Percentiles rank a stretch among this genome's conserved stretches.
Evolutionary conservation across 2,113 vertebrate genomes (phyloP).

Genomic region (Pterophyllum scalare): DNA sequence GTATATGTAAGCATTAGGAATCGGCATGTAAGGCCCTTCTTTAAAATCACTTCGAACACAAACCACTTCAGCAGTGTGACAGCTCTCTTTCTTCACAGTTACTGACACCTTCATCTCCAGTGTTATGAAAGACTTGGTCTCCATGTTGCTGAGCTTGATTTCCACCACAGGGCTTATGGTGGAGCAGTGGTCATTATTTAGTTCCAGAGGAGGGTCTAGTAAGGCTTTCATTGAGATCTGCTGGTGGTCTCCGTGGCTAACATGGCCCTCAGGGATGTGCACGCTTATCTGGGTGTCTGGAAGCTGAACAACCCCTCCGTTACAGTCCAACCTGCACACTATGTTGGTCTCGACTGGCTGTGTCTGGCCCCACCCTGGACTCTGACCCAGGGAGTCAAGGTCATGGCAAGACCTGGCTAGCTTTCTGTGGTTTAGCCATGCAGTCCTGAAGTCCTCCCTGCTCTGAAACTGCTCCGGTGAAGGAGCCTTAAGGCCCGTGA

Average conservation of each 20-base stretch:
- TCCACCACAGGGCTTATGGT: slow-evolving; percentile 92
- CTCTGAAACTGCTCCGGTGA: slow-evolving; percentile 95
- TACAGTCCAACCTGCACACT: slow-evolving; percentile 90
- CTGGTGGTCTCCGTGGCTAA: slow-evolving; percentile 88
- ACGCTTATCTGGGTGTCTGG: slow-evolving; percentile 93
- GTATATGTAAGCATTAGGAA: slow-evolving; percentile 84
- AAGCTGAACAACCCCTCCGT: slow-evolving; percentile 91
- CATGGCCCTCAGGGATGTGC: slow-evolving; percentile 90
- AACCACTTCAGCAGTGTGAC: slow-evolving; percentile 84
- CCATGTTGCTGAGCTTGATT: slow-evolving; percentile 94
- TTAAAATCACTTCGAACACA: slow-evolving; percentile 91
- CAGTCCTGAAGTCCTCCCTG: slow-evolving; percentile 93
- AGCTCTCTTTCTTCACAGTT: slow-evolving; percentile 84
- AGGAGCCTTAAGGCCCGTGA: slow-evolving; percentile 89
- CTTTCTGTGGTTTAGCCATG: slow-evolving; percentile 96
- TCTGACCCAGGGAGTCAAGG: slow-evolving; percentile 92
- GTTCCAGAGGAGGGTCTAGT: slow-evolving; percentile 91
- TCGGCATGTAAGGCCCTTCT: slow-evolving; percentile 87
- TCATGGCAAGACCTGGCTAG: slow-evolving; percentile 95
- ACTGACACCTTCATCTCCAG: slow-evolving; percentile 92
- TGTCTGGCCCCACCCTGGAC: slow-evolving; percentile 97
- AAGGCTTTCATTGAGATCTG: slow-evolving; percentile 95
- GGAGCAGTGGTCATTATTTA: slow-evolving; percentile 91
- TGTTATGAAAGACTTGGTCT: slow-evolving; percentile 87
- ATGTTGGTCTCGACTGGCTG: slow-evolving; percentile 95